Base-by-base conservation (phyloP, 1,140 invertebrate species). In the Rhynchophorus ferrugineus region DNA sequence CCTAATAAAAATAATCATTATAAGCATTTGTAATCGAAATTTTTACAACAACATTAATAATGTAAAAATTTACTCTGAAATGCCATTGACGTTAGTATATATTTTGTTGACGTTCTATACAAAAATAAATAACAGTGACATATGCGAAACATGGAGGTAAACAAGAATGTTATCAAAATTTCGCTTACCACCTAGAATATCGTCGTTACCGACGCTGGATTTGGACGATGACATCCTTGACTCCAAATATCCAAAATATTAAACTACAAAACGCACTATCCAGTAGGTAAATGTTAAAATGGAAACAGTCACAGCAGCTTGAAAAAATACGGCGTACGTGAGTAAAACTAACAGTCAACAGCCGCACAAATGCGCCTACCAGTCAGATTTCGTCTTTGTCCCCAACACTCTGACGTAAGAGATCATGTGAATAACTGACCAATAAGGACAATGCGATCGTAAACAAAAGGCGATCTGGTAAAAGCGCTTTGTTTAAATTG, bases 171-270 rank as follows among this genome's bases (percentile, higher is more conserved):
- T 39, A 41, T 13, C 34, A 43, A n/a, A 44, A 9, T 22, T 20
- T 29, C 35, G 57, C 63, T 61, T 55, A 67, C 67, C 67, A 54
- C 65, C 67, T 29, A 69, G 54, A 38, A 67, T 55, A 51, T 69
- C 67, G 54, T 68, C 67, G 38, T 13, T 48, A 42, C 52, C 52
- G 37, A 63, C 46, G 48, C 65, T 69, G 8, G 65, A 66, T 65
- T 67, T 68, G 9, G 65, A 61, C 3, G 66, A 69, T 62, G 66
- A 66, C 67, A 69, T 69, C 35, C 58, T 62, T 9, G 33, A 50
- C 11, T 42, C 36, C 33, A n/a, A 47, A 49, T 49, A 52, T 47
- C n/a, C 21, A 45, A 49, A 21, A 44, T 17, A 49, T 42, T 3
- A 13, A 29, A 24, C 38, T 14, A 14, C 18, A 41, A 22, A 22